These are phyloP conservation scores for Daubentonia madagascariensis DNA, from an alignment of 2,113 vertebrate species.

Conservation along the genomic window DNA sequence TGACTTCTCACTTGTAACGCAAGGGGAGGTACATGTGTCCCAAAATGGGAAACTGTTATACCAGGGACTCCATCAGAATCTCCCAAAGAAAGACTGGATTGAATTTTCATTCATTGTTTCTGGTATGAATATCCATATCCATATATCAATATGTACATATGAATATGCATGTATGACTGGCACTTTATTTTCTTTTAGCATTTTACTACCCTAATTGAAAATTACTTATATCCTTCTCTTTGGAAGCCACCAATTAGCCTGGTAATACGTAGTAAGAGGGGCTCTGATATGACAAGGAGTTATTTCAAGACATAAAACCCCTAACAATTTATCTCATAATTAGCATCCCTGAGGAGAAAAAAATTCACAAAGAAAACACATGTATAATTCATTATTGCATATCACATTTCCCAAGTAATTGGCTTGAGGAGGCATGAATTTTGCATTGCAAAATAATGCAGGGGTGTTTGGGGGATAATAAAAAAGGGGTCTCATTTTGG, in stretches of 20 bases:
- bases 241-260: constrained; percentile 47
- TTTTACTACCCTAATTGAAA: constrained; percentile 41
- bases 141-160: neutral
- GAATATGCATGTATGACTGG: neutral
- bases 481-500: constrained; percentile 42
- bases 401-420: constrained; percentile 61
- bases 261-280: constrained; percentile 26
- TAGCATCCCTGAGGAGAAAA: constrained; percentile 50
- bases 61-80: neutral
- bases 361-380: constrained; percentile 40
- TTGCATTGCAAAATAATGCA: constrained; percentile 61
- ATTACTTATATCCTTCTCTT: constrained; percentile 30
- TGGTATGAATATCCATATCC: neutral
- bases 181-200: neutral
- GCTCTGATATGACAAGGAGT: constrained; percentile 44
- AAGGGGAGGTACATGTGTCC: neutral
- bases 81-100: neutral
- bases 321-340: constrained; percentile 60
- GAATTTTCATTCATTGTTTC: neutral
- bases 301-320: constrained; percentile 52
- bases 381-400: constrained; percentile 66
- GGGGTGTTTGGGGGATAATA: constrained; percentile 51
- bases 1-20: neutral
- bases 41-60: neutral
- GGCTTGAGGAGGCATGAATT: constrained; percentile 51